phyloP scores from a whole-genome alignment of 2,888 invertebrate genomes.

The Helobdella robusta region DNA sequence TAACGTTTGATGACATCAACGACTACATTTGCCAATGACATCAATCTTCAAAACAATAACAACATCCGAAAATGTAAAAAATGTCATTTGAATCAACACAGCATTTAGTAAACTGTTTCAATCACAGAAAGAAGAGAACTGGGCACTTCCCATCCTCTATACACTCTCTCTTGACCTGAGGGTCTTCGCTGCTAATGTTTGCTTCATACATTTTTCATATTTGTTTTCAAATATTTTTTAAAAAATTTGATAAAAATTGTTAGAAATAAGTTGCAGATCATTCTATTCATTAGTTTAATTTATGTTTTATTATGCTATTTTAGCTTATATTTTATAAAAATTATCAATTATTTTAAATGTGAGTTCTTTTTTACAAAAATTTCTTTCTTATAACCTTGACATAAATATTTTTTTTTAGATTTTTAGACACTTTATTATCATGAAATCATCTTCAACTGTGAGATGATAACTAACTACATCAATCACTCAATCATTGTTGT shows the following conservation, averaged over 20 bases:
- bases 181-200: conserved; percentile 55
- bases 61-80: too few relatives aligned
- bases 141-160: conserved; percentile 89
- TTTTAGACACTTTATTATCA: neutral
- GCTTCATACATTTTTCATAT: conserved; percentile 29
- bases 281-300: too few relatives aligned
- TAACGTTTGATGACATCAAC: too few relatives aligned
- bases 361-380: neutral
- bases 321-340: too few relatives aligned
- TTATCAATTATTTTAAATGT: neutral
- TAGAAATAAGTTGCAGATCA: too few relatives aligned
- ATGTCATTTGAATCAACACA: too few relatives aligned
- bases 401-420: neutral
- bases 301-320: too few relatives aligned
- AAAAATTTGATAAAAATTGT: neutral
- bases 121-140: conserved; percentile 83
- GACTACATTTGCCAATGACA: too few relatives aligned
- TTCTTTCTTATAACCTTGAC: neutral
- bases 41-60: too few relatives aligned
- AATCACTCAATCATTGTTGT: too few relatives aligned
- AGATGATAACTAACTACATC: too few relatives aligned
- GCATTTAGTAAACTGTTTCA: conserved; percentile 73
- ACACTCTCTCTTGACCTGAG: conserved; percentile 77
- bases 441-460: neutral
- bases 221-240: neutral